Conservation (phyloP, 2,888 invertebrate genomes). For the Acronicta alni region DNA sequence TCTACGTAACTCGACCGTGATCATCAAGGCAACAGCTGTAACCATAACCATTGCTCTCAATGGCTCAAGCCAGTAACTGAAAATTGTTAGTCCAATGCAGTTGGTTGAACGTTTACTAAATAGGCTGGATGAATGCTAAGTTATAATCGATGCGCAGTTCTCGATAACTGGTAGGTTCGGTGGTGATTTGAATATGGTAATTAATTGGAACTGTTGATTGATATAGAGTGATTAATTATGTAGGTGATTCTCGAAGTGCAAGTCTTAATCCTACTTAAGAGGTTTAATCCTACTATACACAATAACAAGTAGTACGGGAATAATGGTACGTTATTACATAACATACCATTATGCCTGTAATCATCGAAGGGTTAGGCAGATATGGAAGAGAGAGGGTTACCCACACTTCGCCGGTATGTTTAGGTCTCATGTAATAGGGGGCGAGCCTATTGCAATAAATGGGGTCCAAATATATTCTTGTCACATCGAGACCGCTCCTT, state of each 20-base stretch:
- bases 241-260: neutral
- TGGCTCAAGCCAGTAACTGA: neutral
- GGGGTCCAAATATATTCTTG: no score
- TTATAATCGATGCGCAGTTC: slow-evolving; percentile 9
- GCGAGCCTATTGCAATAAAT: no score
- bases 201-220: slow-evolving; percentile 12
- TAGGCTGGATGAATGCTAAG: slow-evolving; percentile 5
- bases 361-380: no score
- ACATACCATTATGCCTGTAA: no score
- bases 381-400: no score
- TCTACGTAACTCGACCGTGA: neutral
- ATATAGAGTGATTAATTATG: slow-evolving; percentile 8
- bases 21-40: neutral
- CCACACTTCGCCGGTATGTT: no score
- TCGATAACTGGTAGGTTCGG: slow-evolving; percentile 12
- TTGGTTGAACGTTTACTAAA: neutral
- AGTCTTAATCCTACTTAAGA: no score
- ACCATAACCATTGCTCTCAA: neutral
- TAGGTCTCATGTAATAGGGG: no score
- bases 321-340: no score
- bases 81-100: slow-evolving; percentile 8
- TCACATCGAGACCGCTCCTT: no score
- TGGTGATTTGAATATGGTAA: slow-evolving; percentile 27
- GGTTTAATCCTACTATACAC: no score
- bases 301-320: no score